These are phyloP conservation scores for Apodemia zela DNA, from an alignment of 2,888 invertebrate genomes.

Conservation along the genomic window DNA sequence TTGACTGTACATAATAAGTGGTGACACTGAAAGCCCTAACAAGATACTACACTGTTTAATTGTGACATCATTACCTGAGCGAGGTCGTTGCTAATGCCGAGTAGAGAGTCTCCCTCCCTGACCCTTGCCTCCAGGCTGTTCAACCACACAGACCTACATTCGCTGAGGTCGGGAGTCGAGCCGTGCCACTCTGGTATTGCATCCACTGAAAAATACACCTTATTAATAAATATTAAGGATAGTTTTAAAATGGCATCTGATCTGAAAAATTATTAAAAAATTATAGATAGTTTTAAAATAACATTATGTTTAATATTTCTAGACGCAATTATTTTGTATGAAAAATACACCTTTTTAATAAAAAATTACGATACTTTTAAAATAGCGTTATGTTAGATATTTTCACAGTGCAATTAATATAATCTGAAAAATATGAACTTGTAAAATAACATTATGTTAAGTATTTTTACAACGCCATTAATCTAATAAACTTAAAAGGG, in stretches of 20 bases:
- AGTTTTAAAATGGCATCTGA: neutral
- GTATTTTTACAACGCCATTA: no score
- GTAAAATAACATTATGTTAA: no score
- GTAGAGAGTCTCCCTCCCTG: constrained; percentile 86
- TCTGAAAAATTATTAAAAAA: no score
- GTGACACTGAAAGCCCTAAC: constrained; percentile 1
- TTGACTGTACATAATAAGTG: neutral
- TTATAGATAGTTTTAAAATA: no score
- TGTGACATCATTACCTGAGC: constrained; percentile 76
- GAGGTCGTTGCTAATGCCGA: constrained; percentile 90
- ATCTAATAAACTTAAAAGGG: no score
- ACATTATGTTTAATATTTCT: no score
- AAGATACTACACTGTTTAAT: neutral
- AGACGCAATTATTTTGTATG: no score
- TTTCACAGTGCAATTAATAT: no score
- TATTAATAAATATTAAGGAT: constrained; percentile 9
- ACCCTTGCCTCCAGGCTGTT: constrained; percentile 90
- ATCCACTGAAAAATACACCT: constrained; percentile 47
- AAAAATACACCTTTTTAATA: no score
- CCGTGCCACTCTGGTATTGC: constrained; percentile 85
- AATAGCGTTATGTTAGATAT: no score
- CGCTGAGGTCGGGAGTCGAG: constrained; percentile 90
- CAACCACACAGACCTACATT: constrained; percentile 93
- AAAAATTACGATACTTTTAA: no score
- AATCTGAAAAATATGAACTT: no score